A percentile compares a stretch with the other conserved stretches of the same genome.
Conservation (phyloP, 2,888 invertebrate genomes). For the Chymomyza amoena region DNA sequence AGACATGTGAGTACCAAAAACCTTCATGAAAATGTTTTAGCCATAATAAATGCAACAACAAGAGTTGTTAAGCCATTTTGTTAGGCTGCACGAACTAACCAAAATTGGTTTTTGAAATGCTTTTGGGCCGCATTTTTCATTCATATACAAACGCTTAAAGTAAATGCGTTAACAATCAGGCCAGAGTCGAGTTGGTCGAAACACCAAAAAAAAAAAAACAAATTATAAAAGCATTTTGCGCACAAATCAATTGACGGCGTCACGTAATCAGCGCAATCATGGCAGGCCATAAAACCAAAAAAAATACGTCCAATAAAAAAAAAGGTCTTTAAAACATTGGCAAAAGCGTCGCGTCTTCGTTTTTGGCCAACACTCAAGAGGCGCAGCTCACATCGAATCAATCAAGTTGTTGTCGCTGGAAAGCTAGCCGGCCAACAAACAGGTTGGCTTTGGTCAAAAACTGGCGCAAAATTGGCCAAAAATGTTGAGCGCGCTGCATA, state of each 20-base stretch:
- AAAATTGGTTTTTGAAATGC: slow-evolving; percentile 29
- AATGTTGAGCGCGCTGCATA: slow-evolving; percentile 28
- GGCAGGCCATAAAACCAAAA: slow-evolving; percentile 17
- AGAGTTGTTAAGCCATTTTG: slow-evolving; percentile 27
- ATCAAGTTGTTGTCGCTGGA: slow-evolving; percentile 50
- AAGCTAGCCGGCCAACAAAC: slow-evolving; percentile 21
- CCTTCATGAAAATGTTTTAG: slow-evolving; percentile 64
- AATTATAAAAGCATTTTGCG: slow-evolving; percentile 30
- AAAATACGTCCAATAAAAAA: neutral
- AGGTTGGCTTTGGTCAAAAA: slow-evolving; percentile 38
- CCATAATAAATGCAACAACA: slow-evolving; percentile 45
- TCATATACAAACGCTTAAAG: slow-evolving; percentile 41
- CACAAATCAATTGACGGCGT: slow-evolving; percentile 68
- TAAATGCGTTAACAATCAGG: slow-evolving; percentile 6
- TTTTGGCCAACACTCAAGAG: slow-evolving; percentile 22
- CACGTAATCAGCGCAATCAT: slow-evolving; percentile 70
- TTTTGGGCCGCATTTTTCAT: slow-evolving; percentile 55
- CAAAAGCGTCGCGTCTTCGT: slow-evolving; percentile 12
- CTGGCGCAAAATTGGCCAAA: slow-evolving; percentile 12
- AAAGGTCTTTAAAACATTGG: slow-evolving; percentile 2
- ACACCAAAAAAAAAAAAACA: slow-evolving; percentile 11
- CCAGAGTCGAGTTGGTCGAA: slow-evolving; percentile 29
- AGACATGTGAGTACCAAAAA: slow-evolving; percentile 40
- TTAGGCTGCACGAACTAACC: slow-evolving; percentile 49
- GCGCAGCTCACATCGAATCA: slow-evolving; percentile 51